These are phyloP conservation scores for Chrysemys picta DNA, from an alignment of 2,113 vertebrate genomes.

Conservation along the genomic window DNA sequence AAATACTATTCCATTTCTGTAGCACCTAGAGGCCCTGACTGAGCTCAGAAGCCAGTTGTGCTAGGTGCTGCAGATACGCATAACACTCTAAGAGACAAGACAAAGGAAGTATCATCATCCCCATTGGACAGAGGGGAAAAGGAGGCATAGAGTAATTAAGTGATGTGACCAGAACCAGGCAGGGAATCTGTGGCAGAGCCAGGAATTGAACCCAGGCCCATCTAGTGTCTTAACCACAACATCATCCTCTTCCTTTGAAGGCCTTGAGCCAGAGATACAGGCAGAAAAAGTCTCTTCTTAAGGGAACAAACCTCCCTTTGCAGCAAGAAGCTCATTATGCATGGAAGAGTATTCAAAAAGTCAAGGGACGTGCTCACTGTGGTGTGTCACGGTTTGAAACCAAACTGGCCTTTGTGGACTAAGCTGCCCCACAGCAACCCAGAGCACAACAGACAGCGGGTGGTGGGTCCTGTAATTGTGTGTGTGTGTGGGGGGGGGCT, in stretches of 20 bases:
- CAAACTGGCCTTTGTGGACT: not conserved
- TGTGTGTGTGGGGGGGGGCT: fast-evolving
- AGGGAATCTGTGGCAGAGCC: not conserved
- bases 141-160: fast-evolving
- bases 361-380: not conserved
- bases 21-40: not conserved
- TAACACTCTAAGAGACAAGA: fast-evolving
- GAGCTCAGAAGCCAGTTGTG: fast-evolving
- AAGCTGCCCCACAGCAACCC: not conserved
- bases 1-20: fast-evolving
- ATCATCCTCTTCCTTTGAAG: not conserved
- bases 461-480: not conserved
- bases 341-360: fast-evolving
- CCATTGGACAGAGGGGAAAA: not conserved
- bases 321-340: fast-evolving
- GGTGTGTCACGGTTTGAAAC: not conserved
- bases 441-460: fast-evolving
- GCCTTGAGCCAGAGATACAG: not conserved
- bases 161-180: not conserved
- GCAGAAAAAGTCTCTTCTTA: not conserved
- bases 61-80: not conserved
- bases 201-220: fast-evolving
- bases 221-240: not conserved
- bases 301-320: not conserved
- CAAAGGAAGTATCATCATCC: not conserved